These are phyloP conservation scores for Sylvia atricapilla DNA, from an alignment of 2,113 vertebrate species.

Conservation along the genomic window DNA sequence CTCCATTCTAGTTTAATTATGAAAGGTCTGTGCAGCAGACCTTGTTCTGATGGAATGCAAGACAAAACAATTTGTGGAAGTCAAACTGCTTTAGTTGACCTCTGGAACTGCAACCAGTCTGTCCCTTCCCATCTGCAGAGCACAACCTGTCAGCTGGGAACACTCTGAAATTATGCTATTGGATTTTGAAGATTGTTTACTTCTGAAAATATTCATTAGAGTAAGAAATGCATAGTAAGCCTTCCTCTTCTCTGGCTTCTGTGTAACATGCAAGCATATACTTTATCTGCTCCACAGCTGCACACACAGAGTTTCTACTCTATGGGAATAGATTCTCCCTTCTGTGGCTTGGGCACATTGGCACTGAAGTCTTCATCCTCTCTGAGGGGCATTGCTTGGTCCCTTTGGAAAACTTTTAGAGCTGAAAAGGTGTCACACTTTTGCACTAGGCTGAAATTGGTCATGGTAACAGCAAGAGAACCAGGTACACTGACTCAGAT, in stretches of 20 bases:
- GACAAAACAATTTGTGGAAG: background rate
- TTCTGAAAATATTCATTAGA: background rate
- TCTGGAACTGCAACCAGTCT: background rate
- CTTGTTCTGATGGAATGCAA: background rate
- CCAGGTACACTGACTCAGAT: background rate
- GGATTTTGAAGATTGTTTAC: background rate
- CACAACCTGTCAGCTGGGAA: background rate
- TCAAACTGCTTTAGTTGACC: background rate
- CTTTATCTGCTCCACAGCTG: background rate
- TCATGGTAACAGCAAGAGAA: background rate
- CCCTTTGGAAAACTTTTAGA: background rate
- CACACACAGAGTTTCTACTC: background rate
- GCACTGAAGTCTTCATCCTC: background rate
- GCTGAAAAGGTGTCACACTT: background rate
- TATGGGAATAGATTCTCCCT: background rate
- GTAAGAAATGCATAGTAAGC: background rate
- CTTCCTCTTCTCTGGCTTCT: background rate
- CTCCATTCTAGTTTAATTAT: background rate
- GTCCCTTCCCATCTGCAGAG: background rate
- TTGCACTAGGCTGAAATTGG: background rate
- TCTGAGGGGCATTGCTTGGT: background rate
- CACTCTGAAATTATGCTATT: background rate
- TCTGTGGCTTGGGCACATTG: background rate
- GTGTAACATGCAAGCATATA: background rate
- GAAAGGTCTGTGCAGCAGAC: background rate